Conservation (phyloP, 1,140 invertebrate genomes). For the Drosophila micromelanica region DNA sequence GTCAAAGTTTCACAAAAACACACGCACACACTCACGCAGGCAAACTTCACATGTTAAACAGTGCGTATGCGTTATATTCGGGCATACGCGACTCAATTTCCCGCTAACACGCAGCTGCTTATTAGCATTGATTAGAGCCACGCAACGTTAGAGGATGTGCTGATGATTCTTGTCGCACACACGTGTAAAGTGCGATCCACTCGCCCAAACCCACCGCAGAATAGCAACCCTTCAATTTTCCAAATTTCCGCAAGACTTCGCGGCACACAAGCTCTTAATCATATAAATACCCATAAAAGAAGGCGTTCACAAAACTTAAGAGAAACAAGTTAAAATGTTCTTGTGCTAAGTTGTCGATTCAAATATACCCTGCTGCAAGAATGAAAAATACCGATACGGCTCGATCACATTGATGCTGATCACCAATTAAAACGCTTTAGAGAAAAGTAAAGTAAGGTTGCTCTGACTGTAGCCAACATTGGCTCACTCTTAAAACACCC, state of each 20-base stretch:
- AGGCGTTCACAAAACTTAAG: slow-evolving; percentile 6
- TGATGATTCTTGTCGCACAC: slow-evolving; percentile 14
- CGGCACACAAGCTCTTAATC: slow-evolving; percentile 67
- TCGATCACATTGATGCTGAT: too few species aligned
- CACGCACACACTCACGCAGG: slow-evolving; percentile 13
- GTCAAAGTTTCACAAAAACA: slow-evolving; percentile 55
- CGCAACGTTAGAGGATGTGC: slow-evolving; percentile 8
- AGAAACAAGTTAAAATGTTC: background rate
- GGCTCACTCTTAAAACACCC: background rate
- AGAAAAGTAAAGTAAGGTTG: too few species aligned
- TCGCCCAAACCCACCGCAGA: background rate
- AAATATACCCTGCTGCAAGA: background rate
- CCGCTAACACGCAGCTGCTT: slow-evolving; percentile 55
- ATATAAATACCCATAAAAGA: slow-evolving; percentile 51
- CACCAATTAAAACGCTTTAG: too few species aligned
- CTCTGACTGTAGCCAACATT: background rate
- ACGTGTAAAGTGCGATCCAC: slow-evolving; percentile 41
- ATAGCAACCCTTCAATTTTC: slow-evolving; percentile 43
- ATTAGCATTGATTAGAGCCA: slow-evolving; percentile 49
- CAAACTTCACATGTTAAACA: slow-evolving; percentile 39
- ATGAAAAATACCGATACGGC: too few species aligned
- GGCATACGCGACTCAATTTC: slow-evolving; percentile 66
- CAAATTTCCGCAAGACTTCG: slow-evolving; percentile 53
- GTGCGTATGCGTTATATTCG: slow-evolving; percentile 66
- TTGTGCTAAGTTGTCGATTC: background rate